Evolutionary conservation across 2,888 invertebrate species (phyloP).

Genomic region (Anoplius nigerrimus): DNA sequence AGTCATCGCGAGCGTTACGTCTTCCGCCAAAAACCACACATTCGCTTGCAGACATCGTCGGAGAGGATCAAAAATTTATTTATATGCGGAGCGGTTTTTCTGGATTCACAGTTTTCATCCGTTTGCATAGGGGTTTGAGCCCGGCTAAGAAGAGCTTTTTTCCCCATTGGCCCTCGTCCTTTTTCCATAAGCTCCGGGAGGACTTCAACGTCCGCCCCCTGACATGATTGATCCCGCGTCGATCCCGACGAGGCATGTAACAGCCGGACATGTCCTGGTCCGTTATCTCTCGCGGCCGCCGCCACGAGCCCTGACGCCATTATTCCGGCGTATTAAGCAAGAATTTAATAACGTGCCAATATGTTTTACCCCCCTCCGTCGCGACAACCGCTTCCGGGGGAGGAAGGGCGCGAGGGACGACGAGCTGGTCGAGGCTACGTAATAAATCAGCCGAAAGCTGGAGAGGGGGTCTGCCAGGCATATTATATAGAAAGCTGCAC

Average conservation of each 20-base stretch:
- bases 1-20: neutral
- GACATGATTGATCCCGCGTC: constrained; percentile 17
- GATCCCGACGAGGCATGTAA: neutral
- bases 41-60: too few relatives aligned
- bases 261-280: neutral
- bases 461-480: neutral
- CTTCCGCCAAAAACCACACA: too few relatives aligned
- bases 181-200: constrained; percentile 13
- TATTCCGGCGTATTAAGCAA: constrained; percentile 68
- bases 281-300: neutral
- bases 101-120: too few relatives aligned
- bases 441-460: constrained; percentile 54
- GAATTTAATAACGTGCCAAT: constrained; percentile 71
- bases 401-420: constrained; percentile 7
- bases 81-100: too few relatives aligned
- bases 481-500: constrained; percentile 6
- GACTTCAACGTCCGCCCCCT: constrained; percentile 5
- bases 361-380: constrained; percentile 55
- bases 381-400: constrained; percentile 14
- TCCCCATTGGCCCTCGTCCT: neutral
- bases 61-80: too few relatives aligned
- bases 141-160: neutral
- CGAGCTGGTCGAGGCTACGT: constrained; percentile 32
- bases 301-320: constrained; percentile 40
- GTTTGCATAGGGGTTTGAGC: too few relatives aligned